phyloP scores from a whole-genome alignment of 2,113 vertebrate genomes.

The Perccottus glenii region DNA sequence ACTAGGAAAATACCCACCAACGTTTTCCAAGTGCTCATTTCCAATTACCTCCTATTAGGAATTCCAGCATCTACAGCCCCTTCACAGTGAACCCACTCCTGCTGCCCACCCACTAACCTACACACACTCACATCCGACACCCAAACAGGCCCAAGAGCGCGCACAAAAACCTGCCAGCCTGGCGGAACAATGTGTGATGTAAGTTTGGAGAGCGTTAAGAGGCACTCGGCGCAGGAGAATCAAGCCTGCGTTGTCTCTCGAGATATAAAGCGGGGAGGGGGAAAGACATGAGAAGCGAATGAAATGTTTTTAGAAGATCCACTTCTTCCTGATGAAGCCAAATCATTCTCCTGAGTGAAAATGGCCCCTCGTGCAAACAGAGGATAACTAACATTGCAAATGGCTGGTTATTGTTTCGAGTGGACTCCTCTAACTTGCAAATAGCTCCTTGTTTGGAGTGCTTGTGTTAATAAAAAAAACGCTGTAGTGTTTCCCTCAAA shows the following conservation, averaged over 20 bases:
- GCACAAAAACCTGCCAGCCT: slow-evolving; percentile 33
- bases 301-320: slow-evolving; percentile 72
- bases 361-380: slow-evolving; percentile 51
- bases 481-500: slow-evolving; percentile 40
- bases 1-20: slow-evolving; percentile 44
- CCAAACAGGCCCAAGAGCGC: slow-evolving; percentile 56
- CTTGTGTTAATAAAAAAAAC: slow-evolving; percentile 41
- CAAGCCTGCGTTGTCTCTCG: slow-evolving; percentile 45
- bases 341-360: slow-evolving; percentile 34
- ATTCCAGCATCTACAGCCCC: slow-evolving; percentile 56
- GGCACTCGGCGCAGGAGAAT: slow-evolving; percentile 56
- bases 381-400: slow-evolving; percentile 62
- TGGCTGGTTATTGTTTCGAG: slow-evolving; percentile 57
- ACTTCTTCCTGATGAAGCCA: slow-evolving; percentile 71
- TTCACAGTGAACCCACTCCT: slow-evolving; percentile 63
- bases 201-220: slow-evolving; percentile 66
- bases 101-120: slow-evolving; percentile 68
- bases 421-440: slow-evolving; percentile 59
- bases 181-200: slow-evolving; percentile 64
- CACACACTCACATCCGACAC: slow-evolving; percentile 56
- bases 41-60: slow-evolving; percentile 75
- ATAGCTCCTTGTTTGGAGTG: slow-evolving; percentile 59
- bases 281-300: slow-evolving; percentile 53
- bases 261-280: slow-evolving; percentile 27
- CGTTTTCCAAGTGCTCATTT: slow-evolving; percentile 65